Conservation (phyloP, 2,113 vertebrate species). For the Myodes glareolus region DNA sequence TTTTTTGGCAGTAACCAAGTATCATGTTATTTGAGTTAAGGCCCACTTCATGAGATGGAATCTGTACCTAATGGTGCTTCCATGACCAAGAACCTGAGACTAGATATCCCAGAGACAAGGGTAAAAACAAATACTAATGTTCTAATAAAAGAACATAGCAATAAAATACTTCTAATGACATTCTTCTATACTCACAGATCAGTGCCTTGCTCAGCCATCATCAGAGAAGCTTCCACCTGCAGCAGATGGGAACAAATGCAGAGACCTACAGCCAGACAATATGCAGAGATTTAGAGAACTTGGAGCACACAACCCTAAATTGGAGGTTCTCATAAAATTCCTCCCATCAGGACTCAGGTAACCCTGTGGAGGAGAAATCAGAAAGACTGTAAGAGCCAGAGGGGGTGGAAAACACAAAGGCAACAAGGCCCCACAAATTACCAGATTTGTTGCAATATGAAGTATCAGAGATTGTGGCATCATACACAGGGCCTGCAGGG, state of each 20-base stretch:
- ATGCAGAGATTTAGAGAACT: not conserved
- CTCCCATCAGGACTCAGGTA: not conserved
- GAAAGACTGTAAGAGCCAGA: not conserved
- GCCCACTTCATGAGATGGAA: not conserved
- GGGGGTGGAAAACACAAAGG: not conserved
- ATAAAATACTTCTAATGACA: not conserved
- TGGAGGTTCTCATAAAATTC: not conserved
- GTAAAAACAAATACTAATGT: not conserved
- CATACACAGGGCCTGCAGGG: not conserved
- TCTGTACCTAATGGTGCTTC: not conserved
- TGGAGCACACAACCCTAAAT: not conserved
- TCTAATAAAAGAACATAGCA: not conserved
- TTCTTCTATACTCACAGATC: not conserved
- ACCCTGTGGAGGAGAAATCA: not conserved
- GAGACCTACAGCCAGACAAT: not conserved
- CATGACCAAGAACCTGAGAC: not conserved
- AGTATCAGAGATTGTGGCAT: not conserved
- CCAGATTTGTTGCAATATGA: not conserved
- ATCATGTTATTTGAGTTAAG: too few species aligned
- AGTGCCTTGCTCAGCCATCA: not conserved
- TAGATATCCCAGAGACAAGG: not conserved
- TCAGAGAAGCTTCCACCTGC: not conserved
- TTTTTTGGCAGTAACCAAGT: too few species aligned
- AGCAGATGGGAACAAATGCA: not conserved
- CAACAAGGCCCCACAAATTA: not conserved